These are phyloP conservation scores for Oceanodroma leucorhoa DNA, from an alignment of 2,797 vertebrate genomes.

Conservation along the genomic window DNA sequence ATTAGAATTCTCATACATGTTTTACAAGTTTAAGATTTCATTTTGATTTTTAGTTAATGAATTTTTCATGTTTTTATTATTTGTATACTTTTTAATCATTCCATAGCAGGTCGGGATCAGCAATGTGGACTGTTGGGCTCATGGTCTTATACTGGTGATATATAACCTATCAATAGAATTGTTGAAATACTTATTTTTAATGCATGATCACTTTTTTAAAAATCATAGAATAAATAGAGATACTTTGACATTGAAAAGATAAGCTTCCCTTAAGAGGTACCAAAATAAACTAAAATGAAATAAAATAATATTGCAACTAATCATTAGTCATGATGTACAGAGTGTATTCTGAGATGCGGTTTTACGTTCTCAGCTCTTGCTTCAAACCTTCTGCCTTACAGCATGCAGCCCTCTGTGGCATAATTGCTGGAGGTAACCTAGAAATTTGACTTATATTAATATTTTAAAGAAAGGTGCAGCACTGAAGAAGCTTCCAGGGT, in stretches of 20 bases:
- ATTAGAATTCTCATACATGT: not conserved
- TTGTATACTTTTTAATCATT: not conserved
- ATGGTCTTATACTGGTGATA: not conserved
- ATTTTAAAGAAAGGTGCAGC: too few species aligned
- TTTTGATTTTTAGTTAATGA: not conserved
- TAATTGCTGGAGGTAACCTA: too few species aligned
- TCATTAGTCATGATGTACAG: not conserved
- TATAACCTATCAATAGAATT: not conserved
- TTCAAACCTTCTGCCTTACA: not conserved
- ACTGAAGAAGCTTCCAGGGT: too few species aligned
- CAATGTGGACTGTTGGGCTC: not conserved
- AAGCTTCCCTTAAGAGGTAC: not conserved
- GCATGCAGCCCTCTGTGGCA: rapidly evolving
- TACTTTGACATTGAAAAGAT: not conserved
- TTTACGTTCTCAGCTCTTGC: not conserved
- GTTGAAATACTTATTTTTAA: not conserved
- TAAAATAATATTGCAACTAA: not conserved
- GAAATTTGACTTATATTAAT: too few species aligned
- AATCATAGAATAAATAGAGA: not conserved
- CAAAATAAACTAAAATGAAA: not conserved
- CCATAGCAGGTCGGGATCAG: not conserved
- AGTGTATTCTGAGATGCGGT: not conserved
- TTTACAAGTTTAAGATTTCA: not conserved
- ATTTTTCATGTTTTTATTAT: not conserved
- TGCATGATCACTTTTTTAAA: not conserved